phyloP scores from a whole-genome alignment of 2,797 vertebrate species.

The Microtus agrestis region DNA sequence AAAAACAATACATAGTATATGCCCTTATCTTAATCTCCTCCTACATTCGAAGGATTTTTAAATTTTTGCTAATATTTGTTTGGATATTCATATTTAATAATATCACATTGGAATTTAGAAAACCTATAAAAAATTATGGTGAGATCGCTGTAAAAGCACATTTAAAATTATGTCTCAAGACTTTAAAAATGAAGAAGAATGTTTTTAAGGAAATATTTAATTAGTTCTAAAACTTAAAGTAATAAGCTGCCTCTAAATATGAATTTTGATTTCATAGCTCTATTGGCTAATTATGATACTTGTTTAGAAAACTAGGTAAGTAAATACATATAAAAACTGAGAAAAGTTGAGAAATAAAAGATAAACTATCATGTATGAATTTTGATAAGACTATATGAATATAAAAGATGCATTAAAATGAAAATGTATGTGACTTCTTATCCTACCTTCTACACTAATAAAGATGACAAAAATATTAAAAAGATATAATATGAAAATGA shows the following conservation, averaged over 20 bases:
- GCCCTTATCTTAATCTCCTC: background rate
- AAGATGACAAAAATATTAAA: background rate
- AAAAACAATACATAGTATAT: background rate
- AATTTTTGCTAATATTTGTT: background rate
- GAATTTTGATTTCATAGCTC: background rate
- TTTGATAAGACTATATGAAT: background rate
- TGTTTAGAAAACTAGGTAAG: background rate
- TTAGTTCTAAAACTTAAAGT: background rate
- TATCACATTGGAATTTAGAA: background rate
- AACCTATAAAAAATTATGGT: background rate
- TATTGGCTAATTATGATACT: background rate
- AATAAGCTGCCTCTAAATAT: background rate
- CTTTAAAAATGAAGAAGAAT: background rate
- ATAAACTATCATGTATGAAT: background rate
- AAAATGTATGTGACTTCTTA: background rate
- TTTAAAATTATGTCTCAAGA: conserved; percentile 10
- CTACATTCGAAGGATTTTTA: conserved; percentile 15
- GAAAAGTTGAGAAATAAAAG: background rate
- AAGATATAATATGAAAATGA: background rate
- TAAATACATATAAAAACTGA: background rate
- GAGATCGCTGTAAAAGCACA: background rate
- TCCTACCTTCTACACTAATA: background rate
- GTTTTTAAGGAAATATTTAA: background rate
- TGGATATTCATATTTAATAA: background rate
- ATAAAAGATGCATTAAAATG: conserved; percentile 9